A percentile compares a stretch with the other conserved stretches of the same genome.
Conservation (phyloP, 2,888 invertebrate genomes). For the Apamea epomidion region DNA sequence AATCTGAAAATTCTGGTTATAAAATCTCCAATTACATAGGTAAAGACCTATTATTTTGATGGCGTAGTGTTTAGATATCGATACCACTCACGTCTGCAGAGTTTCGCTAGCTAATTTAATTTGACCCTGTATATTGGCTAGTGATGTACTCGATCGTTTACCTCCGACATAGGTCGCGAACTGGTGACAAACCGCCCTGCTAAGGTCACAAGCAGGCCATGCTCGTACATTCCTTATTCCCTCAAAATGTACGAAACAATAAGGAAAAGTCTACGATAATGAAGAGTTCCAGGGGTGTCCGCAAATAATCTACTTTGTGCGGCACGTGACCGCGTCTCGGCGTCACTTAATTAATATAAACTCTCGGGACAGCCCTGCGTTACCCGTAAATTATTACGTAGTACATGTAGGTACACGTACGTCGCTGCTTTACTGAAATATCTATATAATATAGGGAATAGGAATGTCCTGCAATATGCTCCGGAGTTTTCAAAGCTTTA, state of each 20-base stretch:
- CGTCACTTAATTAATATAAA: constrained; percentile 79
- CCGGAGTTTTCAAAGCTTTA: background rate
- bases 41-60: too few relatives aligned
- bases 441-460: background rate
- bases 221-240: constrained; percentile 22
- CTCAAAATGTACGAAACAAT: constrained; percentile 69
- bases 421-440: constrained; percentile 33
- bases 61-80: too few relatives aligned
- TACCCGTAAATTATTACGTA: constrained; percentile 60
- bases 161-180: background rate
- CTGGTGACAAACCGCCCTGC: background rate
- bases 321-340: constrained; percentile 74
- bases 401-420: constrained; percentile 30
- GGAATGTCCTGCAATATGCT: background rate
- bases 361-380: constrained; percentile 69
- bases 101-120: too few relatives aligned
- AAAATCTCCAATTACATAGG: too few relatives aligned
- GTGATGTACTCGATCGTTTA: background rate
- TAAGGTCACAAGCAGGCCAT: constrained; percentile 30
- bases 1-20: too few relatives aligned
- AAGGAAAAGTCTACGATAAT: constrained; percentile 72
- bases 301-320: constrained; percentile 78
- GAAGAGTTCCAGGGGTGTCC: constrained; percentile 73
- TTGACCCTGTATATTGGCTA: background rate
- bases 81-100: too few relatives aligned